Evolutionary conservation across 2,888 invertebrate species (phyloP).

Genomic region (Drosophila robusta): DNA sequence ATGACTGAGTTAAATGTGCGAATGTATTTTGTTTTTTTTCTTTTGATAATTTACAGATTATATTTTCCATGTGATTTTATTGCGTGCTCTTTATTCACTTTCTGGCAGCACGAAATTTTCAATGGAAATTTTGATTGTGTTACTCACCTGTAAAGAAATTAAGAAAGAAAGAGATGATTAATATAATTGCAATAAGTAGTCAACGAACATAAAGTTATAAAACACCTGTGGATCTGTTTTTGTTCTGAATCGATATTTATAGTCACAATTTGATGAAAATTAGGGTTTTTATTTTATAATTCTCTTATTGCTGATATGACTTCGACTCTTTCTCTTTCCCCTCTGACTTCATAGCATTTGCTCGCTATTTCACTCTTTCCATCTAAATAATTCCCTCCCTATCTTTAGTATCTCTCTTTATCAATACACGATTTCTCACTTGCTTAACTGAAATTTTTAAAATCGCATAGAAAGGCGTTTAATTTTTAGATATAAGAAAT

Average conservation of each 20-base stretch:
- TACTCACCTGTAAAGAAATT: slow-evolving; percentile 64
- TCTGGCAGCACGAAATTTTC: slow-evolving; percentile 7
- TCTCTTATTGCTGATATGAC: no score
- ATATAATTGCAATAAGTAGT: slow-evolving; percentile 13
- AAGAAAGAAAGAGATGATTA: slow-evolving; percentile 33
- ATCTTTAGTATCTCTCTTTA: no score
- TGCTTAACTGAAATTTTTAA: no score
- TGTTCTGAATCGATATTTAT: neutral
- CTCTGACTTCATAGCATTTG: no score
- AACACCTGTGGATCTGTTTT: neutral
- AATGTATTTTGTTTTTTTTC: slow-evolving; percentile 19
- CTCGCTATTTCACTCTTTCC: no score
- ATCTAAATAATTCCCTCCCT: no score
- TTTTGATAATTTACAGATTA: slow-evolving; percentile 25
- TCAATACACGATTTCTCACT: no score
- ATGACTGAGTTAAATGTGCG: slow-evolving; percentile 32
- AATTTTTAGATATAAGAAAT: no score
- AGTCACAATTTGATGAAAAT: neutral
- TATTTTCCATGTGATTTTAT: slow-evolving; percentile 30
- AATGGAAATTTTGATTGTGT: slow-evolving; percentile 39
- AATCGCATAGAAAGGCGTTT: no score
- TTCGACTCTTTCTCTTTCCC: no score
- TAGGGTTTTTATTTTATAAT: no score
- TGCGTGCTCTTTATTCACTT: slow-evolving; percentile 32
- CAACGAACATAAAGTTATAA: neutral